phyloP scores from a whole-genome alignment of 2,113 vertebrate genomes.

The Oreochromis spilurus region DNA sequence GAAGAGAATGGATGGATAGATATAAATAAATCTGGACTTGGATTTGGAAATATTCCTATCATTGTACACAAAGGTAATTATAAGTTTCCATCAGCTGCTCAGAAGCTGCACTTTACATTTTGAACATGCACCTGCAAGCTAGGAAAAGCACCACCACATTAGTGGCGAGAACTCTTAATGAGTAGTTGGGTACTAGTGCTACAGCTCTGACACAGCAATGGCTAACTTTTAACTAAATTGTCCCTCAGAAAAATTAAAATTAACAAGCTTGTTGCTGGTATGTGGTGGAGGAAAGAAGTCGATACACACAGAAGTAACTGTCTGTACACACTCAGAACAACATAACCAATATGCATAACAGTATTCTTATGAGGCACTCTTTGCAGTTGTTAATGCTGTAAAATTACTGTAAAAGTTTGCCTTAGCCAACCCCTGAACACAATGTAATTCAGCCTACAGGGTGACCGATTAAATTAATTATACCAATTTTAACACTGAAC shows the following conservation, averaged over 20 bases:
- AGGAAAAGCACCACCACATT: neutral
- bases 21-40: neutral
- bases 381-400: neutral
- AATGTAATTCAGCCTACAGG: neutral
- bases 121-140: neutral
- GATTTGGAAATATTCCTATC: neutral
- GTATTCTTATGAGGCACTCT: neutral
- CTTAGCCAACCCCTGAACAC: neutral
- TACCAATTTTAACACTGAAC: neutral
- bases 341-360: neutral
- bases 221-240: neutral
- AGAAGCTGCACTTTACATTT: neutral
- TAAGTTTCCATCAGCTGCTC: neutral
- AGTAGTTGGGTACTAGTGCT: neutral
- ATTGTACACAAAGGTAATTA: neutral
- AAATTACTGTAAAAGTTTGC: neutral
- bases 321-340: neutral
- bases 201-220: neutral
- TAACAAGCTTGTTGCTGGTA: neutral
- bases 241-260: neutral
- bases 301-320: neutral
- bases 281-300: neutral
- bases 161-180: neutral
- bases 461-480: neutral
- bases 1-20: neutral